Conservation (phyloP, 1,140 invertebrate genomes). For the Wiebesia pumilae region DNA sequence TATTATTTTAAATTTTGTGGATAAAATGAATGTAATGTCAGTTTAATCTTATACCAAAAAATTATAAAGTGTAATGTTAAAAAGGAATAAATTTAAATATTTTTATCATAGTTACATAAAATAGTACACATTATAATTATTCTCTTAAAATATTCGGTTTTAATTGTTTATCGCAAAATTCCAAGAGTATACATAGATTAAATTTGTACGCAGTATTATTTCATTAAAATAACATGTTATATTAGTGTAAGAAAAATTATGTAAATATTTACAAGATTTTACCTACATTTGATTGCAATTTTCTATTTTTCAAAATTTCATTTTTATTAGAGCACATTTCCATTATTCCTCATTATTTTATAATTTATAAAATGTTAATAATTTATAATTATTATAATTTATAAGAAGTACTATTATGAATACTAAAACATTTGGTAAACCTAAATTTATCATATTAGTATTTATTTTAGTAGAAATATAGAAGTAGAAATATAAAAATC, state of each 20-base stretch:
- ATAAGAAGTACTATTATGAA: background rate
- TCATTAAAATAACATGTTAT: background rate
- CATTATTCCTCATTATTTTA: background rate
- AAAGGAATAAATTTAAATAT: background rate
- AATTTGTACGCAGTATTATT: background rate
- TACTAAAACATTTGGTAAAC: background rate
- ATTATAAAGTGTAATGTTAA: constrained; percentile 6
- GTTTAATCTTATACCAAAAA: background rate
- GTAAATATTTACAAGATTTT: background rate
- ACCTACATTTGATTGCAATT: background rate
- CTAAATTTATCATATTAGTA: background rate
- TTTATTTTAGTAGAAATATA: background rate
- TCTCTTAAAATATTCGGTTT: constrained; percentile 19
- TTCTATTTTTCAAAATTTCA: background rate
- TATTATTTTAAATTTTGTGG: background rate
- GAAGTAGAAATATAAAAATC: background rate
- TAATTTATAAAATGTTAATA: background rate
- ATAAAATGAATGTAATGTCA: background rate
- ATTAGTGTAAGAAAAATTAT: background rate
- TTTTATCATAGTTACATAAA: background rate
- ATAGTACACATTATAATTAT: constrained; percentile 5
- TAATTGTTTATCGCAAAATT: background rate
- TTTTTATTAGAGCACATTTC: background rate
- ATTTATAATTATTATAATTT: no score
- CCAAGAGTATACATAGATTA: constrained; percentile 10